These are phyloP conservation scores for Bhutanitis thaidina DNA, from an alignment of 2,888 invertebrate genomes.

Conservation along the genomic window DNA sequence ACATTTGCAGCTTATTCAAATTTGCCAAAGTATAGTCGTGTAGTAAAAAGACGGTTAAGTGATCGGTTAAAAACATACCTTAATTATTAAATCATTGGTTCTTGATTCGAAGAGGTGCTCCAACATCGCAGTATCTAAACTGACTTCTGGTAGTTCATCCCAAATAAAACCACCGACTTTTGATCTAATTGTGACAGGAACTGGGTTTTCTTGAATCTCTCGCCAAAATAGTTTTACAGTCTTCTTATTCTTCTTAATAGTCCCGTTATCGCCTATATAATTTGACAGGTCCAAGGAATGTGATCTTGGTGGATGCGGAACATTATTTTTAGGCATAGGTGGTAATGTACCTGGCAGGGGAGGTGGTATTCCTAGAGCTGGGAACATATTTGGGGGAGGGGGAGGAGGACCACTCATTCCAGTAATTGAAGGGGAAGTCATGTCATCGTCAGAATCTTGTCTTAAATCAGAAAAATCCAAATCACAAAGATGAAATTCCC, in stretches of 20 bases:
- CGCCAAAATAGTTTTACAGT: conserved; percentile 99
- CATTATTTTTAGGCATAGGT: conserved; percentile 56
- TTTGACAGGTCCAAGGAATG: conserved; percentile 53
- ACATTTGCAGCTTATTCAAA: too few relatives aligned
- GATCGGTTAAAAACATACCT: too few relatives aligned
- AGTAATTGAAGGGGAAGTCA: conserved; percentile 83
- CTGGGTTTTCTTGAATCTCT: conserved; percentile 90
- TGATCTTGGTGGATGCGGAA: conserved; percentile 60
- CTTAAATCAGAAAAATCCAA: conserved; percentile 97
- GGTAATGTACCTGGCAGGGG: conserved; percentile 75
- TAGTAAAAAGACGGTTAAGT: too few relatives aligned
- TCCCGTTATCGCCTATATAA: conserved; percentile 67
- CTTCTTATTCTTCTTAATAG: conserved; percentile 93
- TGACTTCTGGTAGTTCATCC: conserved; percentile 92
- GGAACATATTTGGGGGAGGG: conserved; percentile 85
- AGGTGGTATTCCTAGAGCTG: conserved; percentile 62
- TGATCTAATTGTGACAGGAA: conserved; percentile 67
- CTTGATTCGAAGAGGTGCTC: conserved; percentile 98
- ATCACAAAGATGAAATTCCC: conserved; percentile 92
- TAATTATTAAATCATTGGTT: conserved; percentile 96
- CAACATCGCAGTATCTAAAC: conserved; percentile 94
- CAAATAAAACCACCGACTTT: conserved; percentile 89
- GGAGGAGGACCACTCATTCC: conserved; percentile 87
- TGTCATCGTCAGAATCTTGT: conserved; percentile 92
- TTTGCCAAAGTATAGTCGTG: too few relatives aligned